Evolutionary conservation across 2,888 invertebrate genomes (phyloP).

Genomic region (Cerceris ruficornis): DNA sequence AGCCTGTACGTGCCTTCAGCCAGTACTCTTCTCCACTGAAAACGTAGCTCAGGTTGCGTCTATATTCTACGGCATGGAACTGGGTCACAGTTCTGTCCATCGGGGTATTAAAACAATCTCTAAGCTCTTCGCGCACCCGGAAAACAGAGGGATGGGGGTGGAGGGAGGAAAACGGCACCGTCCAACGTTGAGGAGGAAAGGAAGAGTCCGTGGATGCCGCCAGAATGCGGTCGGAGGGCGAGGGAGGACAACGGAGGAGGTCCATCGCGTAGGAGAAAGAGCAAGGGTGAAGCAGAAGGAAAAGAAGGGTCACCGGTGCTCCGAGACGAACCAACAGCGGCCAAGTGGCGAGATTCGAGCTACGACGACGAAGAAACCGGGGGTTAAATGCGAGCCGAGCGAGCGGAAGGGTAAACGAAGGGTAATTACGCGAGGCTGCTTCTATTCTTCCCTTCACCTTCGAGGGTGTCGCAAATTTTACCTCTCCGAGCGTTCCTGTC

Average conservation of each 20-base stretch:
- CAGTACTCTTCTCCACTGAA: conserved; percentile 25
- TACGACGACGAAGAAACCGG: not conserved
- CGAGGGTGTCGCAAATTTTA: no score
- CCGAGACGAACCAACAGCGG: not conserved
- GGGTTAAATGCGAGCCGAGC: no score
- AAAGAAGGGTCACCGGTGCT: not conserved
- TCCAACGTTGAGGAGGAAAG: conserved; percentile 7
- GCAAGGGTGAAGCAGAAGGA: conserved; percentile 7
- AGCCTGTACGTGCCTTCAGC: conserved; percentile 28
- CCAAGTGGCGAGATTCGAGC: not conserved
- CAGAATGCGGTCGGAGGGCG: not conserved
- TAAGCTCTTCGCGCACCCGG: conserved; percentile 19
- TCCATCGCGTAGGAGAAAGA: conserved; percentile 41
- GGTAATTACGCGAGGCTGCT: no score
- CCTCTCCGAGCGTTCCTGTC: no score
- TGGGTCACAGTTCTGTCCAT: conserved; percentile 47
- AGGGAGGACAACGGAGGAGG: conserved; percentile 31
- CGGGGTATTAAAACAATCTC: conserved; percentile 59
- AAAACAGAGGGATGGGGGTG: conserved; percentile 16
- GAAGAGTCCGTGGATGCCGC: no score
- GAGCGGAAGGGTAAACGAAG: no score
- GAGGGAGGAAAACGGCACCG: not conserved
- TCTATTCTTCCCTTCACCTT: no score
- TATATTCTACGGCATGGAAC: conserved; percentile 39
- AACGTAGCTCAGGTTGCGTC: conserved; percentile 38